Percentiles rank a stretch among this genome's conserved stretches.
phyloP scores from a whole-genome alignment of 2,888 invertebrate genomes.

The Nomada fabriciana region DNA sequence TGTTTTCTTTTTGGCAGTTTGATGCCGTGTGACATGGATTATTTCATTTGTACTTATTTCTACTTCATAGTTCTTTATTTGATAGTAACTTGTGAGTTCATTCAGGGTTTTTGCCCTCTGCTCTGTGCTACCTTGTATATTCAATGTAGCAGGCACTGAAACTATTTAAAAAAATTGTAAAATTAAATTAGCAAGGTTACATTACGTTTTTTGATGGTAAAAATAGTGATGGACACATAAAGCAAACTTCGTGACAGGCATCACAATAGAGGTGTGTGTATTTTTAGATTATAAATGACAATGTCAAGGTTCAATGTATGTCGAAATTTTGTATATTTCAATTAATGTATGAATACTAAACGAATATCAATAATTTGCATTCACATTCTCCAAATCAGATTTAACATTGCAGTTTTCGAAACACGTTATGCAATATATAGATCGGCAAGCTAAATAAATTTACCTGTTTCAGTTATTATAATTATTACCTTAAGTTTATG shows the following conservation, averaged over 20 bases:
- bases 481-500: no score
- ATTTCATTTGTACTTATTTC: not conserved
- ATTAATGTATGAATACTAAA: not conserved
- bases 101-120: no score
- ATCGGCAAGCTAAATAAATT: no score
- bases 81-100: no score
- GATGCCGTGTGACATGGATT: not conserved
- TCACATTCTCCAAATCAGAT: not conserved
- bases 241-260: conserved; percentile 3
- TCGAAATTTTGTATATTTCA: not conserved
- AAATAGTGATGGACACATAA: conserved; percentile 13
- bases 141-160: not conserved
- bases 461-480: no score
- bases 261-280: conserved; percentile 9
- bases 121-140: not conserved
- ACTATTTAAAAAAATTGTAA: not conserved
- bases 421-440: no score
- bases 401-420: no score
- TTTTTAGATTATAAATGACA: conserved; percentile 40
- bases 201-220: conserved; percentile 1
- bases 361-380: not conserved
- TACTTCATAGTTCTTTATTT: not conserved
- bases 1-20: not conserved
- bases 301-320: conserved; percentile 12
- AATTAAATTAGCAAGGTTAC: not conserved